Conservation (phyloP, 2,888 invertebrate species). For the Brachyptera risi region DNA sequence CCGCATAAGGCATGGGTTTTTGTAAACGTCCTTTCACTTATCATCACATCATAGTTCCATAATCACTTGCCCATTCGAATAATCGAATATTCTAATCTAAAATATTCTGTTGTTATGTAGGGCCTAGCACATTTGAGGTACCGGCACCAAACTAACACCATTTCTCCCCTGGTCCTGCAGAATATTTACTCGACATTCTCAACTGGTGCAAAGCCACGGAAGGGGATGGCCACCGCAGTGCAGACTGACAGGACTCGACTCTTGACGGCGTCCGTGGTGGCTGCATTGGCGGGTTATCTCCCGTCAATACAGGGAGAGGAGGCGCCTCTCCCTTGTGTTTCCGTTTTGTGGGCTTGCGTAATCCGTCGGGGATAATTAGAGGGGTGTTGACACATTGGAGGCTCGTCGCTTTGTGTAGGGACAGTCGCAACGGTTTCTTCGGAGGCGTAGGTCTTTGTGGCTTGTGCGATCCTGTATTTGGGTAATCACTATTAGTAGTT, state of each 20-base stretch:
- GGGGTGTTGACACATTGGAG: constrained; percentile 63
- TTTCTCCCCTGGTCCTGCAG: neutral
- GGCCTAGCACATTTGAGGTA: too few relatives aligned
- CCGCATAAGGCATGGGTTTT: too few relatives aligned
- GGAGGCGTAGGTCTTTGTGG: constrained; percentile 67
- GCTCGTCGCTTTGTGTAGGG: constrained; percentile 78
- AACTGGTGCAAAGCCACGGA: constrained; percentile 17
- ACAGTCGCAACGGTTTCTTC: constrained; percentile 77
- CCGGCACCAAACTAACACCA: neutral
- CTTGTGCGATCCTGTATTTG: neutral
- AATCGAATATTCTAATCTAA: too few relatives aligned
- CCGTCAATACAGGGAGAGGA: constrained; percentile 20
- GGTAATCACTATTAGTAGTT: neutral
- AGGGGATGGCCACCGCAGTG: constrained; percentile 28
- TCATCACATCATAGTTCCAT: too few relatives aligned
- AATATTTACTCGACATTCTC: neutral
- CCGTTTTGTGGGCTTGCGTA: constrained; percentile 56
- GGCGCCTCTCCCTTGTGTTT: constrained; percentile 52
- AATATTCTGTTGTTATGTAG: too few relatives aligned
- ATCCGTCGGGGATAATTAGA: constrained; percentile 32
- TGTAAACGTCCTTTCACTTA: too few relatives aligned
- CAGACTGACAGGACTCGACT: constrained; percentile 39
- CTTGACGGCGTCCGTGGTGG: constrained; percentile 40
- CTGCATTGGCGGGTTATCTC: constrained; percentile 23
- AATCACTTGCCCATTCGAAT: too few relatives aligned